Conservation (phyloP, 1,140 invertebrate genomes). For the Eriocheir sinensis region DNA sequence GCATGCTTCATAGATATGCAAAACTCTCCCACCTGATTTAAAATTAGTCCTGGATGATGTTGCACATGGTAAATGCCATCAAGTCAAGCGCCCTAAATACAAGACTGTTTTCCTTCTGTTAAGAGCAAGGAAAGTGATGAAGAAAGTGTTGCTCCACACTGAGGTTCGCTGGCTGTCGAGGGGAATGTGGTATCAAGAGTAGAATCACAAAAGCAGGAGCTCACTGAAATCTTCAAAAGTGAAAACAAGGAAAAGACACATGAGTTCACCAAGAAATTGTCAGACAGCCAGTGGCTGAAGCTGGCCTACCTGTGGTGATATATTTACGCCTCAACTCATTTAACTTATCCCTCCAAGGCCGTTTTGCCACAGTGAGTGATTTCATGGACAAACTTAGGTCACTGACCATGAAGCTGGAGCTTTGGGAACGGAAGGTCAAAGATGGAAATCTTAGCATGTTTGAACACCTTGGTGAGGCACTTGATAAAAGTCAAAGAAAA, state of each 20-base stretch:
- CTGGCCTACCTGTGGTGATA: constrained; percentile 18
- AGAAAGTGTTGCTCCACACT: constrained; percentile 54
- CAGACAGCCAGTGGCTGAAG: constrained; percentile 49
- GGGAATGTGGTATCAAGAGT: constrained; percentile 44
- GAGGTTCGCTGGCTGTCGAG: constrained; percentile 43
- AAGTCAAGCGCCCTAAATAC: neutral
- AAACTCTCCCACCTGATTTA: constrained; percentile 42
- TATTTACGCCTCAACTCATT: constrained; percentile 14
- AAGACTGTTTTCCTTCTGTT: too few relatives aligned
- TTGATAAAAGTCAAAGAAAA: constrained; percentile 43
- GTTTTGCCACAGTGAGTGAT: constrained; percentile 35
- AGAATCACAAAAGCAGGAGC: constrained; percentile 48
- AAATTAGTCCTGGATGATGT: neutral
- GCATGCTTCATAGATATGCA: constrained; percentile 45
- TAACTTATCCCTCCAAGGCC: neutral
- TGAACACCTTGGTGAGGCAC: constrained; percentile 40
- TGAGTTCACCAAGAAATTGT: constrained; percentile 50
- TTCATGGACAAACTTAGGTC: constrained; percentile 39
- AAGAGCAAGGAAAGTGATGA: constrained; percentile 27
- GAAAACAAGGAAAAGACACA: constrained; percentile 46
- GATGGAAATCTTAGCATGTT: constrained; percentile 50
- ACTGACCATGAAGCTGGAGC: neutral
- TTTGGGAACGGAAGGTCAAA: constrained; percentile 36
- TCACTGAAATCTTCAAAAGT: constrained; percentile 53
- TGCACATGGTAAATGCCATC: neutral